Evolutionary conservation across 1,140 invertebrate species (phyloP).

Genomic region (Cryptotermes secundus): DNA sequence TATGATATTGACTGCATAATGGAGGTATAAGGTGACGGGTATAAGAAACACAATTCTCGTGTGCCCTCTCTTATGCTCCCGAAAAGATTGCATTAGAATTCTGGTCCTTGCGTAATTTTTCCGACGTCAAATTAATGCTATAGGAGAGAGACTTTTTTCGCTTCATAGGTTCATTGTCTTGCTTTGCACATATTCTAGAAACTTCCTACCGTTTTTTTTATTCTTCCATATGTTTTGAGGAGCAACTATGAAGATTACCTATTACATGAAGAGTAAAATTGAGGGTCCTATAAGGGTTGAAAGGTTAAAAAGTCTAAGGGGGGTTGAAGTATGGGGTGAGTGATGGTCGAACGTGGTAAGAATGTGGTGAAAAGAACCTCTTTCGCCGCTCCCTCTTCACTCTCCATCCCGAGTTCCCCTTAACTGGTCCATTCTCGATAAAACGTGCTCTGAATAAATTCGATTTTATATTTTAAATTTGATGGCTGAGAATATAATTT

Average conservation of each 20-base stretch:
- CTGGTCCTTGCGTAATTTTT: neutral
- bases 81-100: neutral
- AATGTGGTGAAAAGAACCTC: constrained; percentile 21
- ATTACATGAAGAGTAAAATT: constrained; percentile 15
- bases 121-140: neutral
- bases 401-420: neutral
- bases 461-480: constrained; percentile 26
- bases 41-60: neutral
- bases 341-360: constrained; percentile 27
- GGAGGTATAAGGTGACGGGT: neutral
- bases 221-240: neutral
- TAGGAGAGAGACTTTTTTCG: neutral
- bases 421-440: neutral
- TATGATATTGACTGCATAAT: too few relatives aligned
- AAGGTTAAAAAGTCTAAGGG: constrained; percentile 19
- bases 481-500: constrained; percentile 8
- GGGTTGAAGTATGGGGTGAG: constrained; percentile 13
- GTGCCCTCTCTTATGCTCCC: neutral
- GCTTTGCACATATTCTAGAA: neutral
- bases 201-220: neutral
- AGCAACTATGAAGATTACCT: neutral
- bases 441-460: constrained; percentile 27
- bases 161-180: neutral
- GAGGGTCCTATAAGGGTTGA: constrained; percentile 9
- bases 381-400: neutral